These are phyloP conservation scores for Laodelphax striatellus DNA, from an alignment of 1,140 invertebrate genomes.

Conservation along the genomic window DNA sequence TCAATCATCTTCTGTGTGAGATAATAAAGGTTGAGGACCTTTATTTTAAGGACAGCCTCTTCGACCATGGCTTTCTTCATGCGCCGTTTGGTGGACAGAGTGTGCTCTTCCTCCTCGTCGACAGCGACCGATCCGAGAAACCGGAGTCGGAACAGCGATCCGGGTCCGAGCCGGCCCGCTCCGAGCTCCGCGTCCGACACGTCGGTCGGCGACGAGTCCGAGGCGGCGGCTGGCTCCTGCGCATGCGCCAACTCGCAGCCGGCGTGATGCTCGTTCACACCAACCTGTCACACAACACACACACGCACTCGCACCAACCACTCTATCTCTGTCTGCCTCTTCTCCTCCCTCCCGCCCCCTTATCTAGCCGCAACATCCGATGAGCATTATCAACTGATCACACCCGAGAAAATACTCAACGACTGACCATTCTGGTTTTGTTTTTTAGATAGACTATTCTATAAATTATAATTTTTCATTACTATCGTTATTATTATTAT, in stretches of 20 bases:
- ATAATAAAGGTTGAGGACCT: no score
- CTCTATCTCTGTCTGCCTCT: no score
- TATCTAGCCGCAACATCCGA: neutral
- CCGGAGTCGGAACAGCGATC: slow-evolving; percentile 65
- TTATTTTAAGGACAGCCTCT: slow-evolving; percentile 92
- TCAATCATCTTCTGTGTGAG: no score
- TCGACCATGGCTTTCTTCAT: slow-evolving; percentile 88
- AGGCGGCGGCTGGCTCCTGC: slow-evolving; percentile 15
- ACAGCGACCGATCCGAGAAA: slow-evolving; percentile 77
- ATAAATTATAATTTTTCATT: no score
- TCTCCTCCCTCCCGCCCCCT: neutral
- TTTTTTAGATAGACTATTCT: no score
- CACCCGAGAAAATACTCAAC: no score
- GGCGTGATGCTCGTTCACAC: slow-evolving; percentile 22
- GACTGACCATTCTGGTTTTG: no score
- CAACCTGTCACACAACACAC: slow-evolving; percentile 4
- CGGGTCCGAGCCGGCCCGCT: slow-evolving; percentile 34
- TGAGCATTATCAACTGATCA: no score
- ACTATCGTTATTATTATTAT: no score
- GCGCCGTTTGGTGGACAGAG: slow-evolving; percentile 54
- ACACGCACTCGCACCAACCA: slow-evolving; percentile 15
- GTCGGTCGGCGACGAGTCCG: slow-evolving; percentile 31
- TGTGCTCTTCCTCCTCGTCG: slow-evolving; percentile 54
- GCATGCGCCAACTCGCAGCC: slow-evolving; percentile 33
- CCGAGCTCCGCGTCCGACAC: slow-evolving; percentile 27